These are phyloP conservation scores for Podabrus alpinus DNA, from an alignment of 2,888 invertebrate genomes.

Conservation along the genomic window DNA sequence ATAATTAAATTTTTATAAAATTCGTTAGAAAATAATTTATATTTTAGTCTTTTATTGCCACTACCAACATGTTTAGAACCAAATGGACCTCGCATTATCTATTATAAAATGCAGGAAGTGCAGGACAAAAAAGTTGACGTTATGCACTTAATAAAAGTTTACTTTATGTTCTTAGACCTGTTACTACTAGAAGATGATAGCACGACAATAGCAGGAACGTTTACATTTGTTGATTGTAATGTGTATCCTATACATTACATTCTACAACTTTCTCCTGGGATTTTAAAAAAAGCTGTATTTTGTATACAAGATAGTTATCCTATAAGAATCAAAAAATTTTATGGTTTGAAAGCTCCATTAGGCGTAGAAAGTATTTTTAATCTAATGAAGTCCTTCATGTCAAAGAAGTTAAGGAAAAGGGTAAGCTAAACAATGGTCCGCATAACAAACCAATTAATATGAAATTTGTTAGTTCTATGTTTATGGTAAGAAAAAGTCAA, in stretches of 20 bases:
- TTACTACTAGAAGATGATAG: slow-evolving; percentile 63
- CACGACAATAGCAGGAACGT: slow-evolving; percentile 58
- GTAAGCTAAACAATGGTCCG: background rate
- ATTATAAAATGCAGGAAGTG: background rate
- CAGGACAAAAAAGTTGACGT: background rate
- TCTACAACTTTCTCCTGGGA: slow-evolving; percentile 56
- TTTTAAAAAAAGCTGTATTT: slow-evolving; percentile 58
- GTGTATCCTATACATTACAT: slow-evolving; percentile 60
- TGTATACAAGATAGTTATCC: slow-evolving; percentile 63
- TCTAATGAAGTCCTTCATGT: background rate
- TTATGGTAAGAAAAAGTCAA: background rate
- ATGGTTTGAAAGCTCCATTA: slow-evolving; percentile 38
- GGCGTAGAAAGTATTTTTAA: background rate
- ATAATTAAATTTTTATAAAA: background rate
- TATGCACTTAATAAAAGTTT: background rate
- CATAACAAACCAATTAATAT: background rate
- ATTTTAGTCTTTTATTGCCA: slow-evolving; percentile 1
- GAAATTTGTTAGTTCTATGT: background rate
- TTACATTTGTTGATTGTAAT: slow-evolving; percentile 61
- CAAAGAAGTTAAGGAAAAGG: background rate
- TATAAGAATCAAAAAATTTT: slow-evolving; percentile 60
- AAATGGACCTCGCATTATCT: background rate
- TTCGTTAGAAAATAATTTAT: background rate
- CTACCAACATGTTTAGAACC: background rate
- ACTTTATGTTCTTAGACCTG: slow-evolving; percentile 61